Evolutionary conservation across 2,888 invertebrate species (phyloP).

Genomic region (Drosophila leonis): DNA sequence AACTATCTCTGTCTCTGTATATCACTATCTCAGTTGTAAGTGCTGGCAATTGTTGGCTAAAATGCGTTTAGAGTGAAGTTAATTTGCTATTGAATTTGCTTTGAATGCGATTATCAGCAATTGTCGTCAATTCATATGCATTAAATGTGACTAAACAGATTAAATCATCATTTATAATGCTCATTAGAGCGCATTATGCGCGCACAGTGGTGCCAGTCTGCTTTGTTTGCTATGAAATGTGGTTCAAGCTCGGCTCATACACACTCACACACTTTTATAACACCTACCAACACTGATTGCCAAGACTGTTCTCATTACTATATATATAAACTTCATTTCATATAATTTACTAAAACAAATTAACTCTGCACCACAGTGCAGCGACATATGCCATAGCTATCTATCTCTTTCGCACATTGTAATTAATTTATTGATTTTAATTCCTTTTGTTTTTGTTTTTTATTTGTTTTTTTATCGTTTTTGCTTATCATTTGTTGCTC

Average conservation of each 20-base stretch:
- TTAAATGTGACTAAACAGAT: slow-evolving; percentile 56
- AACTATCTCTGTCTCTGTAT: slow-evolving; percentile 6
- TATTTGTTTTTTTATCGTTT: slow-evolving; percentile 49
- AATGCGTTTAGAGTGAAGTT: slow-evolving; percentile 37
- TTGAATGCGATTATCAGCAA: slow-evolving; percentile 44
- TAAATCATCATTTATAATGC: slow-evolving; percentile 44
- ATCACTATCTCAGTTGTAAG: slow-evolving; percentile 28
- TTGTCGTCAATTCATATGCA: slow-evolving; percentile 47
- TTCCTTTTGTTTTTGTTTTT: slow-evolving; percentile 49
- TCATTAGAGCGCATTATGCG: slow-evolving; percentile 18
- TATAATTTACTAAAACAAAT: slow-evolving; percentile 9
- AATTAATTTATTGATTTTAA: slow-evolving; percentile 63
- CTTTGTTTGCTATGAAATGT: slow-evolving; percentile 13
- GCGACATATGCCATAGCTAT: slow-evolving; percentile 5
- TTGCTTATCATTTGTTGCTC: slow-evolving; percentile 61
- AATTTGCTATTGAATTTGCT: slow-evolving; percentile 46
- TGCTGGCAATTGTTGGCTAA: slow-evolving; percentile 28
- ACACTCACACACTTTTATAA: neutral
- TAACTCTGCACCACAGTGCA: slow-evolving; percentile 42
- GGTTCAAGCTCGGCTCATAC: neutral
- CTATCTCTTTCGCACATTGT: slow-evolving; percentile 24
- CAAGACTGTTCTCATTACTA: slow-evolving; percentile 1
- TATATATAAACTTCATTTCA: neutral
- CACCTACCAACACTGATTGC: slow-evolving; percentile 10
- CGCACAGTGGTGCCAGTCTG: slow-evolving; percentile 34